Base-by-base conservation (phyloP, 2,888 invertebrate genomes). In the Lycaena phlaeas region DNA sequence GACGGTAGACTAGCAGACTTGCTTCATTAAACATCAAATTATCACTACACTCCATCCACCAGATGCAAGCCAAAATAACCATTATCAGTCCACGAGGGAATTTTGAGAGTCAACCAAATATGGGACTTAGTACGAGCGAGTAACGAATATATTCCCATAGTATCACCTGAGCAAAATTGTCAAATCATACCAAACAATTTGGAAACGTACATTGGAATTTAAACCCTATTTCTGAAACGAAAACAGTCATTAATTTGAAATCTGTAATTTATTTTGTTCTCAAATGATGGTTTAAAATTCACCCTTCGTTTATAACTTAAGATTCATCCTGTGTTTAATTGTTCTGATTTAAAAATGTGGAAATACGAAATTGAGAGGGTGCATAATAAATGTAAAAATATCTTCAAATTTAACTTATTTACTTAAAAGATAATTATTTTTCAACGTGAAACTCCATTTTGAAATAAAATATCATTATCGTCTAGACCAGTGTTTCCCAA, bases 11-110 rank as follows among this genome's bases (percentile, higher is more conserved):
- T 12, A 11, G 26, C 15, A 67, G 66, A 63, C 64, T 66, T 65
- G 77, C 74, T 82, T 82, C 82, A 82, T 84, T 82, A 79, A 81
- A 68, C 73, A 56, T 59, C 68, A 77, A 81, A 84, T 82, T 79
- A 81, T 79, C 76, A 72, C 68, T 72, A 70, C 63, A 54, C 68
- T 68, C 67, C 60, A 65, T 61, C 58, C 57, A 51, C 47, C 56
- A 59, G 56, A 64, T 60, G 56, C 77, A 77, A 64, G 64, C 65
- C 48, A 74, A 78, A 74, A 68, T 70, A 68, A 69, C 64, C 75
- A 64, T 68, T 77, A 71, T 59, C 53, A 49, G 50, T 54, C 53
- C 48, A 53, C 51, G 44, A 48, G 49, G 57, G 58, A 64, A 60
- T 50, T 52, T 53, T 50, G 57, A 53, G 46, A 40, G 43, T 51